These are phyloP conservation scores for Antheraea pernyi DNA, from an alignment of 1,140 invertebrate genomes.

Conservation along the genomic window DNA sequence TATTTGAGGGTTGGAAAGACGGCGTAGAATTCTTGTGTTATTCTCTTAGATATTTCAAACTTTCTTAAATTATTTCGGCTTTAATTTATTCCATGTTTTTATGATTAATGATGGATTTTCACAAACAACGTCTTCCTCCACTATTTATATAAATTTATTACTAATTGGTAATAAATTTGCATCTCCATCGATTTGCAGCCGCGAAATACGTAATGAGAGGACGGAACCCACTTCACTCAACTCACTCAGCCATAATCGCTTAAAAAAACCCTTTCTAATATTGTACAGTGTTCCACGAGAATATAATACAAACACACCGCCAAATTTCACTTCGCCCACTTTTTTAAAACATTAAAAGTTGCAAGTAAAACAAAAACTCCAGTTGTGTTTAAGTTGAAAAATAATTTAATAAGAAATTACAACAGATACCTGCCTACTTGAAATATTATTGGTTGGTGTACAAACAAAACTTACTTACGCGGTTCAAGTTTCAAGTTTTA, in stretches of 20 bases:
- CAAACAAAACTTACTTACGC: background rate
- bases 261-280: background rate
- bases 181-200: no score
- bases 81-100: no score
- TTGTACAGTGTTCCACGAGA: background rate
- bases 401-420: constrained; percentile 4
- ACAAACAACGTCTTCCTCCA: no score
- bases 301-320: background rate
- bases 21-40: no score
- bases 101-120: no score
- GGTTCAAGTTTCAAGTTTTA: background rate
- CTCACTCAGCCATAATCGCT: no score
- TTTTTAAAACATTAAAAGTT: background rate
- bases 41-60: no score
- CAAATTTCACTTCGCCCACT: background rate
- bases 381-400: constrained; percentile 1
- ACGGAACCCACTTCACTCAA: no score
- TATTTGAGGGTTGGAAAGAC: background rate
- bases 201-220: no score
- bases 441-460: background rate
- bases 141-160: no score
- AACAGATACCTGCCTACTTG: background rate
- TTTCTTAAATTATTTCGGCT: no score
- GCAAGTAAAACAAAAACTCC: background rate
- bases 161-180: no score